Evolutionary conservation across 2,797 vertebrate genomes (phyloP).

Genomic region (Smutsia temminckii): DNA sequence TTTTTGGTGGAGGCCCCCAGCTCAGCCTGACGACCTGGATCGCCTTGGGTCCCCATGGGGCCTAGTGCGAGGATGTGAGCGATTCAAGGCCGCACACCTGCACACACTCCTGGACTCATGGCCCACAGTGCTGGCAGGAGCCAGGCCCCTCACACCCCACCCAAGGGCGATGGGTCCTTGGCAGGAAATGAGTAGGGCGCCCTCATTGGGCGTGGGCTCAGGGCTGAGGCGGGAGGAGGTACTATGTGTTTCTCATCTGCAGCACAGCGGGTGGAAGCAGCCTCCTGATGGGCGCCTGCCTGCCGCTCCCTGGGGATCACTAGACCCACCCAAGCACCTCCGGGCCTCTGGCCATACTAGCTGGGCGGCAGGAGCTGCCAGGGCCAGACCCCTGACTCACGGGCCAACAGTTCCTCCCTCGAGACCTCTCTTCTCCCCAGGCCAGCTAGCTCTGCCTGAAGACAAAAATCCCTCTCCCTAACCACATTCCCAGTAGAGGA

Average conservation of each 20-base stretch:
- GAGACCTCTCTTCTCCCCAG: neutral
- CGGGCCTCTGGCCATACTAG: slow-evolving; percentile 14
- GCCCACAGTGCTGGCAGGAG: neutral
- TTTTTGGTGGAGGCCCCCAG: neutral
- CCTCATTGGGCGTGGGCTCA: neutral
- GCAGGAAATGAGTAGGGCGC: neutral
- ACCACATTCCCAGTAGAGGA: neutral
- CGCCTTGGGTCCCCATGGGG: neutral
- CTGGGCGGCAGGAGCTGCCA: slow-evolving; percentile 24
- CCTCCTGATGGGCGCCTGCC: neutral
- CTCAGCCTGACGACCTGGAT: neutral
- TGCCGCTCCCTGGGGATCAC: neutral
- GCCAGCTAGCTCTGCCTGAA: neutral
- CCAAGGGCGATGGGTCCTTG: neutral
- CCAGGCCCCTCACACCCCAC: too few species aligned
- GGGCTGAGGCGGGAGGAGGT: neutral
- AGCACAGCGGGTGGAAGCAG: neutral
- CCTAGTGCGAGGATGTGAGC: neutral
- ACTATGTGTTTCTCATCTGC: neutral
- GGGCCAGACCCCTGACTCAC: neutral
- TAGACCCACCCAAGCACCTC: neutral
- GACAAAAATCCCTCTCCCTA: neutral
- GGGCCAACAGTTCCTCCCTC: neutral
- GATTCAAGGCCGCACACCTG: neutral
- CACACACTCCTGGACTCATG: neutral